phyloP scores from a whole-genome alignment of 2,888 invertebrate genomes.

The Paralinhomoeus sp. region DNA sequence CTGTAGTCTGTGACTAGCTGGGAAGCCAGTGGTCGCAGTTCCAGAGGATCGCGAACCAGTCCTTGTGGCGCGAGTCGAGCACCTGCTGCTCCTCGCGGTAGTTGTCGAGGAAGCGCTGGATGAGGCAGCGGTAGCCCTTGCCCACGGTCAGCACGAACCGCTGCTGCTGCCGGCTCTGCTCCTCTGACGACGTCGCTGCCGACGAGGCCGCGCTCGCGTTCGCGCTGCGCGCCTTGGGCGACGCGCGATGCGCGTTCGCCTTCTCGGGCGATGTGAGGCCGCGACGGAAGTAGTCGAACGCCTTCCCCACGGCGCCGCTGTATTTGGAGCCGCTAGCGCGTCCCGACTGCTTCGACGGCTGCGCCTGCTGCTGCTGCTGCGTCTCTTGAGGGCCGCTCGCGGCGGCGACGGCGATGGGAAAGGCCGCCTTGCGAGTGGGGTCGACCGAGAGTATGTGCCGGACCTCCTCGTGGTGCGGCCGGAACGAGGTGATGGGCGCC shows the following conservation, averaged over 20 bases:
- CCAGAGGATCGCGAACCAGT: constrained; percentile 48
- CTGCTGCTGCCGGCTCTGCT: not conserved
- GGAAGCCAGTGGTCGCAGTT: constrained; percentile 46
- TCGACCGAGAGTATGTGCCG: constrained; percentile 27
- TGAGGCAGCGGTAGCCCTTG: constrained; percentile 54
- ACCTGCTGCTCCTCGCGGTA: constrained; percentile 15
- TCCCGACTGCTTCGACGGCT: not conserved
- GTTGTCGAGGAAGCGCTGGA: constrained; percentile 20
- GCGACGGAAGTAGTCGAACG: not conserved
- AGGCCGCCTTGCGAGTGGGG: not conserved
- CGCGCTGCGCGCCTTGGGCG: not conserved
- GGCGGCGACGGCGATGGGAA: not conserved
- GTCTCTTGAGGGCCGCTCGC: too few species aligned
- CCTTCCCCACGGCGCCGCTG: not conserved
- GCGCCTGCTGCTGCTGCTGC: too few species aligned
- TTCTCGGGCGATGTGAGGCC: too few species aligned
- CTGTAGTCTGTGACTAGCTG: too few species aligned
- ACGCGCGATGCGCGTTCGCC: not conserved
- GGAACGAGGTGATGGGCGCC: constrained; percentile 67
- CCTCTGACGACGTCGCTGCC: not conserved
- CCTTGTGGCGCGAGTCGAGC: constrained; percentile 15
- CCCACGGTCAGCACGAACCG: constrained; percentile 35
- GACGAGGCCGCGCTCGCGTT: not conserved
- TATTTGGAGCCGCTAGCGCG: not conserved
- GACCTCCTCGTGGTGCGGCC: constrained; percentile 65